Evolutionary conservation across 2,797 vertebrate species (phyloP).

Genomic region (Loris lydekkerianus): DNA sequence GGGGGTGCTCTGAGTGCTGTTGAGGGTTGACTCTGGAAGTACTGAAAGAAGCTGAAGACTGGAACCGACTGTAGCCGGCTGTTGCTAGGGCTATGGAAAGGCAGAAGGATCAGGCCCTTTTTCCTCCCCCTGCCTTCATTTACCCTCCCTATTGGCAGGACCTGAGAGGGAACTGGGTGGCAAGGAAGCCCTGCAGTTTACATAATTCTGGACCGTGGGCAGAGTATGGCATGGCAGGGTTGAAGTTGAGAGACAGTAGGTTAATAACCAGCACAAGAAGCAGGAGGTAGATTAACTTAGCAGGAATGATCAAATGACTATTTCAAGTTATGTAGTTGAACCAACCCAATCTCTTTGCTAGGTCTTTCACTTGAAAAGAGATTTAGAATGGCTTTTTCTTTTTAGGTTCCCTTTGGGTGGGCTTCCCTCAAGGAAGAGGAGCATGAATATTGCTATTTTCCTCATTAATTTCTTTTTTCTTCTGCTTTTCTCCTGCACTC

Average conservation of each 20-base stretch:
- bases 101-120: neutral
- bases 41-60: neutral
- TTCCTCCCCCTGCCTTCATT: neutral
- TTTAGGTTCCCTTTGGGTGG: neutral
- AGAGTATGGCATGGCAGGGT: neutral
- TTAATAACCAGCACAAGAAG: neutral
- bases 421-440: neutral
- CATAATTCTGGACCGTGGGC: neutral
- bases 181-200: neutral
- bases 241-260: neutral
- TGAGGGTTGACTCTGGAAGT: neutral
- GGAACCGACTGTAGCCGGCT: neutral
- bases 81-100: neutral
- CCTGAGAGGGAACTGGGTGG: neutral
- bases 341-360: neutral
- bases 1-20: neutral
- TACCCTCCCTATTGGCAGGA: neutral
- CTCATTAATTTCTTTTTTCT: neutral
- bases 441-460: neutral
- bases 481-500: neutral
- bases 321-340: neutral
- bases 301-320: neutral
- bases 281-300: neutral
- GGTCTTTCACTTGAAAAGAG: constrained; percentile 6
- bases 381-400: neutral